A percentile compares a stretch with the other conserved stretches of the same genome.
Evolutionary conservation across 2,797 vertebrate genomes (phyloP).

Genomic region (Pantherophis vulpinus): DNA sequence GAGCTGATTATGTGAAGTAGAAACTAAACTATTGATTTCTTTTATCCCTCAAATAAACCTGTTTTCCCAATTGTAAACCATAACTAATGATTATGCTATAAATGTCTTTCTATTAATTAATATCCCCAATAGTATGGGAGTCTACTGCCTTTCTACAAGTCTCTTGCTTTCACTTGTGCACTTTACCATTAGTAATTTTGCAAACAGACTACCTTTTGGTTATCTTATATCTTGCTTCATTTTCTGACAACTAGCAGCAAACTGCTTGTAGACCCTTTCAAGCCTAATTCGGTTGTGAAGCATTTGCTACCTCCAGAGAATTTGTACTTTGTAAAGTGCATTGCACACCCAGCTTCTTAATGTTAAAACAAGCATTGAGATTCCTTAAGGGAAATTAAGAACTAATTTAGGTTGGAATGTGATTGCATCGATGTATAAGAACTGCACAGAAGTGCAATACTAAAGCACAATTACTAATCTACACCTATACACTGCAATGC

Average conservation of each 20-base stretch:
- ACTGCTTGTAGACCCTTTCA: background rate
- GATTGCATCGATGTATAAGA: background rate
- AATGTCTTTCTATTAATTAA: background rate
- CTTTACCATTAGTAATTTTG: background rate
- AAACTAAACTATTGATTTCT: constrained; percentile 52
- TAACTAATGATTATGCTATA: background rate
- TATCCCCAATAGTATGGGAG: background rate
- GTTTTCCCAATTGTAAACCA: background rate
- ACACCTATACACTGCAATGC: background rate
- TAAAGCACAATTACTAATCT: background rate
- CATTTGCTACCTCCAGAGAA: background rate
- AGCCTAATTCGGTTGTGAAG: background rate
- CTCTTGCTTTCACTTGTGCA: background rate
- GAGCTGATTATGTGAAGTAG: constrained; percentile 20
- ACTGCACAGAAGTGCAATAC: background rate
- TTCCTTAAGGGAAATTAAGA: background rate
- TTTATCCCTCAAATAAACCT: constrained; percentile 36
- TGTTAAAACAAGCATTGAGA: background rate
- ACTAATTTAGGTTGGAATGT: background rate
- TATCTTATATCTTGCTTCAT: background rate
- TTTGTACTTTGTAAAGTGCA: background rate
- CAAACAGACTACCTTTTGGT: background rate
- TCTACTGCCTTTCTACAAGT: background rate
- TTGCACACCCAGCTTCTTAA: background rate
- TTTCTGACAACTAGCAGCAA: background rate